These are phyloP conservation scores for Papilio glaucus DNA, from an alignment of 1,140 invertebrate species.

Conservation along the genomic window DNA sequence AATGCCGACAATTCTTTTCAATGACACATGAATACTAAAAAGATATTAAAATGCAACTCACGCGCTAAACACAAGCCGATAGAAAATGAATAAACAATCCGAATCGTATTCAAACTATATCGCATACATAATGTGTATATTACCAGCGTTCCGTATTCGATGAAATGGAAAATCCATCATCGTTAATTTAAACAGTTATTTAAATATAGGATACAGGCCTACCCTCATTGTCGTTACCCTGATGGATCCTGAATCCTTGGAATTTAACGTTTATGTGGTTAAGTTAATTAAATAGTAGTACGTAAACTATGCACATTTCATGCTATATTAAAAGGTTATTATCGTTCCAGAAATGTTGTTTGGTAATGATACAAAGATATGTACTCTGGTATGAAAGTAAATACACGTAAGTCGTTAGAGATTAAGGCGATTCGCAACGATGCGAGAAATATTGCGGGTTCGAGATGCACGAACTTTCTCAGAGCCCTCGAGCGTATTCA, in stretches of 20 bases:
- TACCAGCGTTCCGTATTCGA: background rate
- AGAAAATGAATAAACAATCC: constrained; percentile 8
- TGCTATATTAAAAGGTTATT: too few species aligned
- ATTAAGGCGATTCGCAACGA: constrained; percentile 23
- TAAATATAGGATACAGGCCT: too few species aligned
- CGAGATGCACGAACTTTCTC: constrained; percentile 17
- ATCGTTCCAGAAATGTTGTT: too few species aligned
- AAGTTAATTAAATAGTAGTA: too few species aligned
- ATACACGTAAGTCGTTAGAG: background rate
- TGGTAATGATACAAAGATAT: too few species aligned
- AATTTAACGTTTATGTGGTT: too few species aligned
- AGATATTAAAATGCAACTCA: constrained; percentile 9
- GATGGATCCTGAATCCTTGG: too few species aligned
- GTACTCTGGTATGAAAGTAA: background rate
- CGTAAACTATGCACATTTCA: too few species aligned
- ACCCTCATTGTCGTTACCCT: too few species aligned
- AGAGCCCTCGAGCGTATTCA: constrained; percentile 21
- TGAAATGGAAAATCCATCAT: background rate
- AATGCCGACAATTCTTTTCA: constrained; percentile 10
- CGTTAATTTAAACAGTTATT: too few species aligned
- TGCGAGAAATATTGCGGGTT: constrained; percentile 19
- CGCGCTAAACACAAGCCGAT: background rate
- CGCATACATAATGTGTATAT: background rate
- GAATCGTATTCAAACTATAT: constrained; percentile 13
- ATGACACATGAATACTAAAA: constrained; percentile 2